These are phyloP conservation scores for Urosaurus nigricauda DNA, from an alignment of 2,797 vertebrate species.

Conservation along the genomic window DNA sequence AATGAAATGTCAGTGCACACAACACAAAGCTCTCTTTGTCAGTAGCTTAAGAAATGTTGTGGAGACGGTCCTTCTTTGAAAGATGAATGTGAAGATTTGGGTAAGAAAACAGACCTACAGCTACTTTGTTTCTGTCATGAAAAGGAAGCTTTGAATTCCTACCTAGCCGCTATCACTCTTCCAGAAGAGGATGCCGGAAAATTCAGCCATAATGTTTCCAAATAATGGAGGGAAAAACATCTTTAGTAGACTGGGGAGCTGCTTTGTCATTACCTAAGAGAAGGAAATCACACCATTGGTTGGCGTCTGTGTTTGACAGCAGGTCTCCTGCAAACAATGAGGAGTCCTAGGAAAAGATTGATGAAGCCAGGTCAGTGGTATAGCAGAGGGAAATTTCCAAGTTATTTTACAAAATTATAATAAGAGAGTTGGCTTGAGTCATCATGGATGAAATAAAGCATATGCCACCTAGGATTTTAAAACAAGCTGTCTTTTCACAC, in stretches of 20 bases:
- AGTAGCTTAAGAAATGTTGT: not conserved
- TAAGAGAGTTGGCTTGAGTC: constrained; percentile 3
- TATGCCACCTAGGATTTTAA: not conserved
- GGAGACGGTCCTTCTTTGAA: not conserved
- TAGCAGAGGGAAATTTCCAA: not conserved
- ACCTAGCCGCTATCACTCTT: not conserved
- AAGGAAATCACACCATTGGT: not conserved
- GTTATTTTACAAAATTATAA: constrained; percentile 7
- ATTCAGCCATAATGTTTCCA: not conserved
- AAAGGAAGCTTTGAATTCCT: constrained; percentile 7
- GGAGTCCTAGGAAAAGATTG: not conserved
- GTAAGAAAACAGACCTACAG: not conserved
- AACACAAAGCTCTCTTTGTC: constrained; percentile 27
- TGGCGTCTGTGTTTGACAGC: not conserved
- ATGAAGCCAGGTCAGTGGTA: not conserved
- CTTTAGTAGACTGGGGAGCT: not conserved
- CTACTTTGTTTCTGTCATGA: constrained; percentile 1
- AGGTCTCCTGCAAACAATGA: not conserved
- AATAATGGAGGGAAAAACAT: not conserved
- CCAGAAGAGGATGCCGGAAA: not conserved
- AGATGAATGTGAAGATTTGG: constrained; percentile 1
- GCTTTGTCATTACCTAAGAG: constrained; percentile 8
- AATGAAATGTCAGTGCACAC: constrained; percentile 12
- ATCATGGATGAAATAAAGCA: not conserved
- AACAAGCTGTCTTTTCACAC: not conserved